phyloP scores from a whole-genome alignment of 2,888 invertebrate genomes.

The Monoplex corrugatus region DNA sequence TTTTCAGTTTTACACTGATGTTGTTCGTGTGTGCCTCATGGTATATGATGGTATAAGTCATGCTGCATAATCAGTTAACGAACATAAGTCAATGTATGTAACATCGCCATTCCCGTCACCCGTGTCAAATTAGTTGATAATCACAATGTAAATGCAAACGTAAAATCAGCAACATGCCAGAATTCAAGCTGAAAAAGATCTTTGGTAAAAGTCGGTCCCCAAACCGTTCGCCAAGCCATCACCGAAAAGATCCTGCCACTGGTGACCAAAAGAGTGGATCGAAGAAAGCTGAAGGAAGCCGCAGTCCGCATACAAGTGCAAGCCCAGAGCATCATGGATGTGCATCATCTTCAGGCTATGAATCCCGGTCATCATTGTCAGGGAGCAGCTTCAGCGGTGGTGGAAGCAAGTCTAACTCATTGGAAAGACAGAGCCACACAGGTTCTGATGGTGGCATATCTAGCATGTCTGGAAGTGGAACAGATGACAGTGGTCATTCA shows the following conservation, averaged over 20 bases:
- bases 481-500: conserved; percentile 34
- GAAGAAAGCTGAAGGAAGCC: background rate
- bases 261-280: background rate
- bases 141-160: too few relatives aligned
- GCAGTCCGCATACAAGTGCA: background rate
- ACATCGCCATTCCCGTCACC: too few relatives aligned
- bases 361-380: conserved; percentile 33
- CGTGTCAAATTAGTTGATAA: too few relatives aligned
- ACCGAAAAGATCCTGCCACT: background rate
- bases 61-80: too few relatives aligned
- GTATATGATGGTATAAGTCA: too few relatives aligned
- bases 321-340: background rate
- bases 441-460: conserved; percentile 38
- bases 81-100: too few relatives aligned
- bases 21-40: too few relatives aligned
- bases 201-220: conserved; percentile 51
- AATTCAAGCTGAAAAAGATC: conserved; percentile 53
- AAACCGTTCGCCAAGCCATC: background rate
- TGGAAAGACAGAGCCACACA: conserved; percentile 38
- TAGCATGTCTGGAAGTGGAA: conserved; percentile 51
- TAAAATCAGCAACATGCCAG: background rate
- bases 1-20: too few relatives aligned
- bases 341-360: conserved; percentile 29
- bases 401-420: conserved; percentile 46
- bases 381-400: conserved; percentile 37